Evolutionary conservation across 2,797 vertebrate species (phyloP).

Genomic region (Galaxias olidus): DNA sequence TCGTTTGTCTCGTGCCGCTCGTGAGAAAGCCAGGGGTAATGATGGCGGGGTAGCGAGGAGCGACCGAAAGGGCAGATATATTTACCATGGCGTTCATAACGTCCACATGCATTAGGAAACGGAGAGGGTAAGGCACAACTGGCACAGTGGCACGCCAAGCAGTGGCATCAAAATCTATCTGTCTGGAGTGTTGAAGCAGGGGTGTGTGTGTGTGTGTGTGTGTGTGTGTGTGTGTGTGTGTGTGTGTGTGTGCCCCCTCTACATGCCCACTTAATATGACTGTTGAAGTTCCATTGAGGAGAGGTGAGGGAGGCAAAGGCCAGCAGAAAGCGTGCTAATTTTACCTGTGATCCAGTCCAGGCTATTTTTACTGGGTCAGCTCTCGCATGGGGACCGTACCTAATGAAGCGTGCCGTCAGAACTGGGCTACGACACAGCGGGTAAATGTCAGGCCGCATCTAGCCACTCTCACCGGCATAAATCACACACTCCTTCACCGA

Average conservation of each 20-base stretch:
- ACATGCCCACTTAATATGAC: not conserved
- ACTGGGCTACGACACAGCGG: slow-evolving; percentile 79
- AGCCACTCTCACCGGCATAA: slow-evolving; percentile 72
- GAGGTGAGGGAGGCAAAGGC: slow-evolving; percentile 65
- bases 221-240: slow-evolving; percentile 2
- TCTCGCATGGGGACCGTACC: slow-evolving; percentile 70
- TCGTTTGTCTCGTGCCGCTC: too few species aligned
- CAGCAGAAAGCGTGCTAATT: slow-evolving; percentile 72
- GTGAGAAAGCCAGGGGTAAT: too few species aligned
- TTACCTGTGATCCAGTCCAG: slow-evolving; percentile 67
- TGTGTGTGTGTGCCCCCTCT: not conserved
- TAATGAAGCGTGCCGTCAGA: slow-evolving; percentile 78
- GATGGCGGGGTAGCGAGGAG: too few species aligned
- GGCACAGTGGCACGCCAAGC: not conserved
- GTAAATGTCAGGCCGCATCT: slow-evolving; percentile 82
- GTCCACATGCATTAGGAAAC: too few species aligned
- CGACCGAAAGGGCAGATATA: too few species aligned
- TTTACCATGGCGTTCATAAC: too few species aligned
- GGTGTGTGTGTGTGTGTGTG: slow-evolving; percentile 12
- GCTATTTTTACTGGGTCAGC: slow-evolving; percentile 77
- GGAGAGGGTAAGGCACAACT: too few species aligned
- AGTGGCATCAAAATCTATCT: not conserved
- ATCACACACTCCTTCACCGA: slow-evolving; percentile 58
- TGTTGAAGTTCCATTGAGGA: slow-evolving; percentile 46
- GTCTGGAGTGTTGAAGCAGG: not conserved